Evolutionary conservation across 2,888 invertebrate genomes (phyloP), one percentile per base, ranked within the genome.

Genomic region (Yponomeuta malinellus): DNA sequence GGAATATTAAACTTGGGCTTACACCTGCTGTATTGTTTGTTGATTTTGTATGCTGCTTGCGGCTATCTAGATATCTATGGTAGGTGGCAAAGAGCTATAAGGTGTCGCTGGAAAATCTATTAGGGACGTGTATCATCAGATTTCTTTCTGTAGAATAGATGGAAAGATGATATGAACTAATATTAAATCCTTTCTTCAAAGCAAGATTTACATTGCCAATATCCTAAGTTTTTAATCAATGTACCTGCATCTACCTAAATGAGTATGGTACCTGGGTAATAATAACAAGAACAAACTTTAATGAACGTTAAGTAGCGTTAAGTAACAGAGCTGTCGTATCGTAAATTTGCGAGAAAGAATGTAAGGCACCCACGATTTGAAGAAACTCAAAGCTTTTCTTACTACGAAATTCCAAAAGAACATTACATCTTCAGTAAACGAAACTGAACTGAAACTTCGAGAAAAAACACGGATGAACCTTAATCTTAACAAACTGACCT

Each of bases 21-120:
- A 65, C 65, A 65, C 65, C 65, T 65, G 65, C 65, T 31, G 33
- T 29, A 65, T 33, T 59, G 65, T 33, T 65, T 65, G 65, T 65
- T 29, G 29, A 10, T 33, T 65, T 65, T 31, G 65, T 65, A 65
- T 65, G 65, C 65, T 29, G 65, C 33, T 59, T 15, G 52, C 12
- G 65, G 29, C 6, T 10, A 12, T 8, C 29, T 29, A 23, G 23
- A 23, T 64, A 10, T 23, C n/a, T 64, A 64, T 29, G 64, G 64
- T 10, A 64, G 52, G 52, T 52, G 10, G 52, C 15, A 59, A 59
- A 15, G 9, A 43, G 43, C 6, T 15, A 15, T 12, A 59, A 5
- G 52, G 15, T 59, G 8, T 59, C 52, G 15, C 52, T 59, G 52
- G 15, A 59, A 15, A 59, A 59, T 1, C 6, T 12, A 15, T 59